Evolutionary conservation across 2,113 vertebrate genomes (phyloP).

Genomic region (Pygoscelis antarcticus): DNA sequence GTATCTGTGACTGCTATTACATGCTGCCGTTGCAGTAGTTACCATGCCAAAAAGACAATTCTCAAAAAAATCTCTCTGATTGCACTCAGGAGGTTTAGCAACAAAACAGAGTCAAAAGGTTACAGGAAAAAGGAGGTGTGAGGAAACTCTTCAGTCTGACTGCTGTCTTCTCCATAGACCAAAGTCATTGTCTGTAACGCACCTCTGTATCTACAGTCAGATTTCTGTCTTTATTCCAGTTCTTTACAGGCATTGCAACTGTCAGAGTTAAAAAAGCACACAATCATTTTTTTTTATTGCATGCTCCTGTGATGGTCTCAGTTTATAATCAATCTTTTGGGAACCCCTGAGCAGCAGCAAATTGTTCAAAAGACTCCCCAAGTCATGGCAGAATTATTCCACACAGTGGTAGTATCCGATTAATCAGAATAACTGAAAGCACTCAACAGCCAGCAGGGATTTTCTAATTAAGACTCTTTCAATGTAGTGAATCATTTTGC

Average conservation of each 20-base stretch:
- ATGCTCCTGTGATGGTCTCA: not conserved
- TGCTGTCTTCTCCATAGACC: not conserved
- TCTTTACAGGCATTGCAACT: not conserved
- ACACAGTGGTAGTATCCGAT: not conserved
- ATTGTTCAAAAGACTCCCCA: not conserved
- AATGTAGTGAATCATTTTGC: not conserved
- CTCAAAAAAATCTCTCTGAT: not conserved
- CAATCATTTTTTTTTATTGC: not conserved
- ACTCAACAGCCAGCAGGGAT: not conserved
- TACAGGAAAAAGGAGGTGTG: not conserved
- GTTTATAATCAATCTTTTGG: not conserved
- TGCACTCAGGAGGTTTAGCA: not conserved
- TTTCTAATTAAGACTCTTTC: slow-evolving; percentile 21
- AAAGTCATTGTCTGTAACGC: not conserved
- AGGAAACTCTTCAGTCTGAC: not conserved
- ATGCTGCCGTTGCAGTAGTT: not conserved
- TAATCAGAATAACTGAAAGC: slow-evolving; percentile 3
- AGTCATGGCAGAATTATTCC: not conserved
- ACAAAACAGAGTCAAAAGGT: not conserved
- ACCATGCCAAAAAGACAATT: not conserved
- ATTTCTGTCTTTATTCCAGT: not conserved
- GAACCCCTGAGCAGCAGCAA: slow-evolving; percentile 5
- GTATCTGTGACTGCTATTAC: not conserved
- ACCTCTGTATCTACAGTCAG: not conserved
- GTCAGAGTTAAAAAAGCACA: not conserved